Evolutionary conservation across 2,113 vertebrate genomes (phyloP).

Genomic region (Oophaga pumilio): DNA sequence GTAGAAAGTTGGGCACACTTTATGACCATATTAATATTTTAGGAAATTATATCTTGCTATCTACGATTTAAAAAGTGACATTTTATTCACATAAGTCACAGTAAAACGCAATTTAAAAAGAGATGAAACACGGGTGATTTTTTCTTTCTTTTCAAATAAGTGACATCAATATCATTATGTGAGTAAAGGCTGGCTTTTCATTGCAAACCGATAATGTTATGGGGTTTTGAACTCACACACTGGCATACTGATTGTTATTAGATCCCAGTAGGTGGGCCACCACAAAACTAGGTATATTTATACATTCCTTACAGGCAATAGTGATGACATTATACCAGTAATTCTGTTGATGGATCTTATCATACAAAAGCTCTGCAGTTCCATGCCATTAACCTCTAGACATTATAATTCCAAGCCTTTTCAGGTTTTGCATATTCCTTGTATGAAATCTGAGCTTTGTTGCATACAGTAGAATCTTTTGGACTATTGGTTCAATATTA

Average conservation of each 20-base stretch:
- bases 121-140: conserved; percentile 66
- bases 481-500: too few species aligned
- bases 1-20: conserved; percentile 66
- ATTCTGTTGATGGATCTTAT: too few species aligned
- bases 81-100: conserved; percentile 70
- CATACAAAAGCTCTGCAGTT: too few species aligned
- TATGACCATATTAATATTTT: conserved; percentile 63
- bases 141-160: conserved; percentile 64
- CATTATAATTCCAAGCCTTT: too few species aligned
- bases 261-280: not conserved
- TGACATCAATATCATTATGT: conserved; percentile 60
- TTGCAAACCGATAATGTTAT: not conserved
- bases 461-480: too few species aligned
- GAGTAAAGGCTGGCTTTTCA: conserved; percentile 60
- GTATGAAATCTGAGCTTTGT: too few species aligned
- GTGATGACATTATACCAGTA: too few species aligned
- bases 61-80: conserved; percentile 70
- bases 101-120: conserved; percentile 67
- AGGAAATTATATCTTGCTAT: conserved; percentile 64
- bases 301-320: too few species aligned
- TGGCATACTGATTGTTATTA: not conserved
- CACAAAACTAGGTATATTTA: too few species aligned
- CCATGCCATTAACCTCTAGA: too few species aligned
- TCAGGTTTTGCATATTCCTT: too few species aligned
- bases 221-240: not conserved